phyloP scores from a whole-genome alignment of 1,140 invertebrate species.

The Saxidomus purpurata region DNA sequence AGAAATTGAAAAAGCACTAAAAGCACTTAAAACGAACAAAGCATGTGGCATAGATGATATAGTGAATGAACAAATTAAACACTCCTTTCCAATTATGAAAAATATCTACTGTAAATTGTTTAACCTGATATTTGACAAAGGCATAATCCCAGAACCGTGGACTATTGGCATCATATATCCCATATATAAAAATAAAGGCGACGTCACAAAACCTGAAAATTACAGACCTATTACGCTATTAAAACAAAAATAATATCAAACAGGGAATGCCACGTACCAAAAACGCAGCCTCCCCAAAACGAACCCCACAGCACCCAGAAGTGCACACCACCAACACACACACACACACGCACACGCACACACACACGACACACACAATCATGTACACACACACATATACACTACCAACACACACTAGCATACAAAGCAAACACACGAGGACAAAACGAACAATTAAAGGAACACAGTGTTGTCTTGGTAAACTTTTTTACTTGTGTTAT shows the following conservation, averaged over 20 bases:
- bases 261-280: too few relatives aligned
- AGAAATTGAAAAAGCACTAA: neutral
- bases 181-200: neutral
- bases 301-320: too few relatives aligned
- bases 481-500: constrained; percentile 60
- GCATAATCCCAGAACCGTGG: neutral
- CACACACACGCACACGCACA: too few relatives aligned
- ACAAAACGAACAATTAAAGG: too few relatives aligned
- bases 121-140: neutral
- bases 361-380: too few relatives aligned
- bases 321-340: too few relatives aligned
- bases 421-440: too few relatives aligned
- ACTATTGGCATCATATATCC: neutral
- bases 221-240: constrained; percentile 48
- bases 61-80: neutral
- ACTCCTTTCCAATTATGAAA: neutral
- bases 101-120: neutral
- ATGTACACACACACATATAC: too few relatives aligned
- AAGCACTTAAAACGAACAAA: neutral
- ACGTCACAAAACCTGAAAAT: neutral
- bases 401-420: too few relatives aligned
- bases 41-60: neutral
- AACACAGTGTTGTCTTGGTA: constrained; percentile 62
- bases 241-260: too few relatives aligned
- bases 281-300: too few relatives aligned